Base-by-base conservation (phyloP, 1,140 invertebrate genomes). In the Drosophila kepulauana region DNA sequence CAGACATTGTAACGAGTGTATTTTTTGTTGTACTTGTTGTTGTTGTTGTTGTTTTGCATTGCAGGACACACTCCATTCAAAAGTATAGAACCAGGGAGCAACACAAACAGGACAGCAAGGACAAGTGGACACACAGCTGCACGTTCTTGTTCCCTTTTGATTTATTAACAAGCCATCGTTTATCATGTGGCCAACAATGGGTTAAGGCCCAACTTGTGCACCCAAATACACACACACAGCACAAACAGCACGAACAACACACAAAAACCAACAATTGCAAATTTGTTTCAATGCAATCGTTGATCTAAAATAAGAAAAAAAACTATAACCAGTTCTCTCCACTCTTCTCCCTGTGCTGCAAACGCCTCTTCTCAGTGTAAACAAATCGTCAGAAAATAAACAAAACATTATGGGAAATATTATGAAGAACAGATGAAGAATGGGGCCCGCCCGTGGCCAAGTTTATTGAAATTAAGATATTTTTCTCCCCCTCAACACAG, bases 161-260 rank as follows among this genome's bases (percentile, higher is more conserved):
- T 86, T 86, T 86, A 86, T 86, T 86, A 86, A 86, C 82, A 82
- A 88, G 84, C 84, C 69, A 76, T 88, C 79, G 84, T 86, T 86
- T 86, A 86, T 86, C 82, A 86, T 86, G 82, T 74, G 82, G 82
- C 65, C 82, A 87, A 79, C 79, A 82, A 79, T 76, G 79, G 82
- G 82, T 85, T 86, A 86, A 75, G 66, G 79, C 67, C 66, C 65
- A 33, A 66, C 56, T 75, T 69, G 61, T 79, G 67, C 72, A 69
- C 51, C 58, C 15, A 38, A n/a, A 46, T 3, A 15, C 61, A 1
- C 48, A 49, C 48, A 49, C 3, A n/a, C n/a, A 3, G 10, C 15
- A 63, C n/a, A 70, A 5, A 33, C 30, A 33, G 5, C 5, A 33
- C 30, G 0, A 7, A 33, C 33, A 33, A 8, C 33, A 33, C 1